Percentiles rank a stretch among this genome's conserved stretches.
Conservation (phyloP, 2,113 vertebrate genomes). For the Tenrec ecaudatus region DNA sequence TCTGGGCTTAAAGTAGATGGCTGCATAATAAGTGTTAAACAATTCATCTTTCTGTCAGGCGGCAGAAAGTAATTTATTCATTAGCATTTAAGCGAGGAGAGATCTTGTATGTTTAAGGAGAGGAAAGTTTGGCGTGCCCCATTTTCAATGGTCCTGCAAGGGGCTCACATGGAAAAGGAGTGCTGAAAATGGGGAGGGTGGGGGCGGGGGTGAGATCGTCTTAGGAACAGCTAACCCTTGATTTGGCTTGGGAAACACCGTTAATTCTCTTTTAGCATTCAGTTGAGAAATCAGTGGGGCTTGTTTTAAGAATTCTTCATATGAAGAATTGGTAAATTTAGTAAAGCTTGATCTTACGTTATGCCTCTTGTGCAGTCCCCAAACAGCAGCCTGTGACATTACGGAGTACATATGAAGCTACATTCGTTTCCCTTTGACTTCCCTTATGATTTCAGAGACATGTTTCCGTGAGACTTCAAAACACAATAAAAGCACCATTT, state of each 20-base stretch:
- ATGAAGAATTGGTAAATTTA: constrained; percentile 73
- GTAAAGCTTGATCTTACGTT: constrained; percentile 68
- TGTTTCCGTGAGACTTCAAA: constrained; percentile 72
- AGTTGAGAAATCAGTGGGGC: constrained; percentile 66
- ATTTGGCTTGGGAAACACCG: constrained; percentile 65
- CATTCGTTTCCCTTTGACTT: constrained; percentile 76
- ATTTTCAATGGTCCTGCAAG: constrained; percentile 42
- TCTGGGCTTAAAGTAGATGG: constrained; percentile 72
- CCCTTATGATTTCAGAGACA: constrained; percentile 69
- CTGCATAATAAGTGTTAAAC: constrained; percentile 80
- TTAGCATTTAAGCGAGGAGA: constrained; percentile 74
- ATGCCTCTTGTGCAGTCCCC: constrained; percentile 45
- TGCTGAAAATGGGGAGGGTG: constrained; percentile 29
- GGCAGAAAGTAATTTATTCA: constrained; percentile 77
- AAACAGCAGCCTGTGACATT: constrained; percentile 66
- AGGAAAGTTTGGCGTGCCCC: constrained; percentile 56
- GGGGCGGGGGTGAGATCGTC: neutral
- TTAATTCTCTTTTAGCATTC: constrained; percentile 66
- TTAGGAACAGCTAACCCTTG: constrained; percentile 25
- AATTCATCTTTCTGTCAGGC: constrained; percentile 82
- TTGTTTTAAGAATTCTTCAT: constrained; percentile 69
- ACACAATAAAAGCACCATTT: constrained; percentile 78
- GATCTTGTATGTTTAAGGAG: constrained; percentile 65
- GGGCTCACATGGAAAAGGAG: constrained; percentile 52
- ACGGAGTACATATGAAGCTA: constrained; percentile 59